Percentiles rank a stretch among this genome's conserved stretches.
phyloP scores from a whole-genome alignment of 2,888 invertebrate species.

The Tenthredo amoena region DNA sequence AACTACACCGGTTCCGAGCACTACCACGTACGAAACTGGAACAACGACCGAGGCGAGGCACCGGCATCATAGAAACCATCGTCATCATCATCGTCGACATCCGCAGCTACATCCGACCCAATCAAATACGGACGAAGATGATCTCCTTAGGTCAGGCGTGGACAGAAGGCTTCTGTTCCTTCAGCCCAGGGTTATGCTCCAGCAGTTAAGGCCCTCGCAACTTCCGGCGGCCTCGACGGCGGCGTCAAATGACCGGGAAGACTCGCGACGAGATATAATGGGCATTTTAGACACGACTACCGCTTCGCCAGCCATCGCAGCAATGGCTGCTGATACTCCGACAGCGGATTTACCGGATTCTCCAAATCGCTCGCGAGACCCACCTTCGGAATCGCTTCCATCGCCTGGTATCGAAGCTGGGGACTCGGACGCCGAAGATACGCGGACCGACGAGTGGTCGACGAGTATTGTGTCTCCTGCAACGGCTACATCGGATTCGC shows the following conservation, averaged over 20 bases:
- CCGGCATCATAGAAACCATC: conserved; percentile 67
- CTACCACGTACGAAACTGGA: conserved; percentile 9
- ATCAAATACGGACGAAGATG: conserved; percentile 59
- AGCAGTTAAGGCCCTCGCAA: conserved; percentile 71
- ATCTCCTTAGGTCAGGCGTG: conserved; percentile 56
- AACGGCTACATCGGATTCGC: neutral
- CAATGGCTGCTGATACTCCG: conserved; percentile 69
- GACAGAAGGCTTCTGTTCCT: conserved; percentile 66
- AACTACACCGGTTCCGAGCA: conserved; percentile 56
- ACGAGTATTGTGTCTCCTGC: conserved; percentile 15
- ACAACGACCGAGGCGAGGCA: conserved; percentile 40
- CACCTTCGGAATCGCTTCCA: neutral
- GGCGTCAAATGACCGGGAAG: conserved; percentile 67
- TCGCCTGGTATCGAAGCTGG: neutral
- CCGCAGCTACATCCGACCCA: conserved; percentile 64
- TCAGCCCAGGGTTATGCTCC: conserved; percentile 75
- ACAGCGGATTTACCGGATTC: conserved; percentile 66
- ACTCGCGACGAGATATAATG: conserved; percentile 65
- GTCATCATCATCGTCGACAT: conserved; percentile 65
- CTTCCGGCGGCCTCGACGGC: conserved; percentile 62
- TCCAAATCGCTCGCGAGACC: conserved; percentile 54
- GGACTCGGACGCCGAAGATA: neutral
- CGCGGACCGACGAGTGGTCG: conserved; percentile 1
- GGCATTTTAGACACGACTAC: conserved; percentile 71
- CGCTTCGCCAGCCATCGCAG: conserved; percentile 69